Base-by-base conservation (phyloP, 2,888 invertebrate genomes). In the Chloroclystis v-ata region DNA sequence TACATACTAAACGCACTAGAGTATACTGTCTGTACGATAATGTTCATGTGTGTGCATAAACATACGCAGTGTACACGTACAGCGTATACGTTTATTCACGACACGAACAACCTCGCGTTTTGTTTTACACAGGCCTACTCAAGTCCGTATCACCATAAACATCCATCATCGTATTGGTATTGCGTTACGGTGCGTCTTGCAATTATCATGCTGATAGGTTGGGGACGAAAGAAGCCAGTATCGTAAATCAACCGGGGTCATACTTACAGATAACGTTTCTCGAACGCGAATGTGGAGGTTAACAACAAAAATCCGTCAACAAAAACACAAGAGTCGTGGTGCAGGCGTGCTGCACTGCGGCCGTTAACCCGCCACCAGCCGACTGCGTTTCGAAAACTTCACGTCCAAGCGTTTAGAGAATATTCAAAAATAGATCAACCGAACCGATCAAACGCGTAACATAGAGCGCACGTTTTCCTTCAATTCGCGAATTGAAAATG, bases 361-460 rank as follows among this genome's bases (percentile, higher is more conserved):
- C 74, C 87, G 85, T 86, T 86, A 70, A 87, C 86, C 87, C 84
- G 83, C 58, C 76, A 73, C 68, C 71, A 76, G 65, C 74, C 77
- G 75, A 70, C 73, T 82, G 82, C 84, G 86, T 86, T 85, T 85
- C 84, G 83, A 85, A 86, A 86, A 87, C 84, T 84, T 82, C 73
- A 77, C 79, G 70, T 72, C 68, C 78, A 75, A 78, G 78, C 79
- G 86, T 82, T 85, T 82, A 82, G 78, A 82, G 80, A 78, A 82
- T 82, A 86, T 83, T 85, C 86, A 85, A 85, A 87, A 87, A 87
- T 87, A 86, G 87, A 85, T 75, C 75, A 77, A 78, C 75, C 65
- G 69, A 72, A 67, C 72, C 61, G 69, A 67, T 70, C 65, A 74
- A 77, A 78, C 77, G 75, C 74, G 76, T 71, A 66, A 75, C 72